phyloP scores from a whole-genome alignment of 2,797 vertebrate genomes.

The Dermochelys coriacea region DNA sequence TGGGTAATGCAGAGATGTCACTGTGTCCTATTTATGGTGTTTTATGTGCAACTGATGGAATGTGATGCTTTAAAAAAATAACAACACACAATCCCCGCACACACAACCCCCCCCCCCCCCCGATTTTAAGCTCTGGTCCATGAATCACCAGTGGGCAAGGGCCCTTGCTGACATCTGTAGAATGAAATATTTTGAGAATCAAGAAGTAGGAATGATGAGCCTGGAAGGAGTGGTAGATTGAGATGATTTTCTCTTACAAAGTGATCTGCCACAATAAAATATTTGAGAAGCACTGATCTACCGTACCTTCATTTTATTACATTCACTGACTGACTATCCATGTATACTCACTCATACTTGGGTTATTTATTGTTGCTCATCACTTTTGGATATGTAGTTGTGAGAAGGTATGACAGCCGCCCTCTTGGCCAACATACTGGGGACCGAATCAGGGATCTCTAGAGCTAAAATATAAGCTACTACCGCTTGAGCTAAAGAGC shows the following conservation, averaged over 20 bases:
- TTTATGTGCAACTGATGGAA: neutral
- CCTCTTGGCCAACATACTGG: too few relatives aligned
- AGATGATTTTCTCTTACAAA: neutral
- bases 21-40: neutral
- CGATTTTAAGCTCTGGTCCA: neutral
- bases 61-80: neutral
- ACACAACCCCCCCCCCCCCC: too few relatives aligned
- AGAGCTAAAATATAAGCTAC: too few relatives aligned
- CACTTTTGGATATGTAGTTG: neutral
- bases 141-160: neutral
- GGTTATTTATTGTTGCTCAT: neutral
- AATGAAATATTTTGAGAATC: neutral
- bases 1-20: neutral
- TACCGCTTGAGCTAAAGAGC: too few relatives aligned
- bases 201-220: neutral
- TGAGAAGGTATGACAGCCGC: neutral
- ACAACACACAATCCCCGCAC: too few relatives aligned
- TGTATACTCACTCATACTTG: neutral
- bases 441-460: too few relatives aligned
- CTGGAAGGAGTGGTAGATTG: neutral
- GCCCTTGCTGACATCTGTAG: neutral
- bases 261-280: neutral
- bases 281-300: neutral
- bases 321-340: neutral
- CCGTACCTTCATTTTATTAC: neutral